Base-by-base conservation (phyloP, 2,888 invertebrate genomes). In the Hydroisotoma schaefferi region DNA sequence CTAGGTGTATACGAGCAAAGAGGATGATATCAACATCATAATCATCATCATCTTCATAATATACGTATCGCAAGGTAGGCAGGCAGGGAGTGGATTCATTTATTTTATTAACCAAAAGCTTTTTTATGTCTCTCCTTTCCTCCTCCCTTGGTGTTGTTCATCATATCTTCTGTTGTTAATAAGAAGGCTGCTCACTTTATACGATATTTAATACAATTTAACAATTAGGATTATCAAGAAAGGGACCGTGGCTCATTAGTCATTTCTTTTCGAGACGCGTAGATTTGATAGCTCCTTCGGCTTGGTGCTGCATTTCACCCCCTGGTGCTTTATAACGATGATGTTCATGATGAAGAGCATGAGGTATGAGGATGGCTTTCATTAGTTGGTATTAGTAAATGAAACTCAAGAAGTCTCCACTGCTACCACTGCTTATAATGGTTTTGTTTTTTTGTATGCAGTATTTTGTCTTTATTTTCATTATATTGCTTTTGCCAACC, bases 211-310 rank as follows among this genome's bases (percentile, higher is more conserved):
- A 63, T 56, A 56, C 63, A 66, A 66, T 66, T 66, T 66, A 66
- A 66, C 63, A 66, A 66, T 63, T 66, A 63, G 60, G 54, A 61
- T 62, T 49, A 65, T 59, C 59, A 65, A 55, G 55, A 65, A 52
- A 48, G 54, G 57, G 61, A 52, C 59, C 57, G 57, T 58, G 28
- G 61, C 63, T 67, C 69, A 69, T 69, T 69, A 69, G 59, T 65
- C 65, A 69, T 67, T 67, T 65, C 63, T 52, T 28, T n/a, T 18
- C 4, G 33, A 33, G 23, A 37, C 20, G 52, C 52, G 33, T 29
- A 4, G 6, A 10, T 23, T n/a, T 49, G 26, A 18, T 49, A 4
- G 49, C 10, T 49, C 28, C 8, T 4, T 52, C 23, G 37, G 59
- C 58, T 53, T 46, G 58, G 52, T 48, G 53, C 51, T 47, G n/a